Evolutionary conservation across 2,113 vertebrate species (phyloP), one percentile per base, ranked within the genome.

Genomic region (Halichoerus grypus): DNA sequence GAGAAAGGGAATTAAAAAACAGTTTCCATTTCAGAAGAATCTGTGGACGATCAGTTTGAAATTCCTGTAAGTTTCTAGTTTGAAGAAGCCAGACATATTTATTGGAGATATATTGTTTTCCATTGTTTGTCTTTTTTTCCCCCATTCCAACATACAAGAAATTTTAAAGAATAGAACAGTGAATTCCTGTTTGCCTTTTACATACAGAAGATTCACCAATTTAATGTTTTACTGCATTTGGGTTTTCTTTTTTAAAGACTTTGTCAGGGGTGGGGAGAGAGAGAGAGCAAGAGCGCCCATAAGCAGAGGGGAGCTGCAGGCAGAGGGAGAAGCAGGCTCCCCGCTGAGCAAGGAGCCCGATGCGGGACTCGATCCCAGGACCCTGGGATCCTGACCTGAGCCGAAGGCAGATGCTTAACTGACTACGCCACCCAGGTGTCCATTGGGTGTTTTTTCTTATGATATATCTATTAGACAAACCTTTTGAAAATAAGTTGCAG

Each of bases 1-100:
- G 24, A 87, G 59, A 95, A 67, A 57, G 21, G 33, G 7, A 65
- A 46, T 92, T 88, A 74, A 94, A 86, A 82, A 33, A 67, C 19
- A 81, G 5, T 72, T 94, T 65, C 14, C 9, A 42, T 72, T 94
- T 95, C 26, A 87, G 7, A 91, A 77, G 22, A 95, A 33, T 22
- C 36, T 84, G 1, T 82, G 82, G n/a, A 39, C 10, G 11, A 19
- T 69, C 57, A 88, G 0, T 91, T 88, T 91, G 51, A 72, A 93
- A 79, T 91, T 96, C 16, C n/a, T 79, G n/a, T 3, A 91, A 15
- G 19, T 84, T 91, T 93, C 24, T 95, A 57, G n/a, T 90, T 95
- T 84, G 46, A 55, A 94, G 61, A 87, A 79, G 18, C 59, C n/a
- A 86, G 31, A 3, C 63, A 6, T 57, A 79, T 80, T 88, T 88